Conservation (phyloP, 2,888 invertebrate species). For the Idaea aversata region DNA sequence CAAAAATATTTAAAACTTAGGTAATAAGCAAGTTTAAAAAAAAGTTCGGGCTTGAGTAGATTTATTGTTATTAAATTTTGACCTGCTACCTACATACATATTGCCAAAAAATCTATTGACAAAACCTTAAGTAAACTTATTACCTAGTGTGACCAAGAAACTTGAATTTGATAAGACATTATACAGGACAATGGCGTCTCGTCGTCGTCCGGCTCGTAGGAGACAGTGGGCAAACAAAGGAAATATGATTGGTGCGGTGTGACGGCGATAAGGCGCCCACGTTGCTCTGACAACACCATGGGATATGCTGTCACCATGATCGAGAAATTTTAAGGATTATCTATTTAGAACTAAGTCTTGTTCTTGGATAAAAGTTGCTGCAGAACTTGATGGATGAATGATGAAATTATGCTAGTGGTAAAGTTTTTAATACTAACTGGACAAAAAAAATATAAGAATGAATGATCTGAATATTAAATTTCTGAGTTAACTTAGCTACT, state of each 20-base stretch:
- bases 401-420: no score
- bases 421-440: no score
- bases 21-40: no score
- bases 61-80: not conserved
- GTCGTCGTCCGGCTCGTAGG: slow-evolving; percentile 49
- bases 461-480: no score
- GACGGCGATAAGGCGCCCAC: slow-evolving; percentile 47
- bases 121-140: not conserved
- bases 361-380: no score
- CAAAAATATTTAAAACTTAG: no score
- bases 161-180: not conserved
- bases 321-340: not conserved
- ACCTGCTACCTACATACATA: no score
- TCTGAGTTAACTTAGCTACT: no score
- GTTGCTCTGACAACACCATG: slow-evolving; percentile 25
- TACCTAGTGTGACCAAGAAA: not conserved
- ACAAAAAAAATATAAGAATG: no score
- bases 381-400: no score
- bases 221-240: slow-evolving; percentile 65
- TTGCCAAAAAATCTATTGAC: not conserved
- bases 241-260: slow-evolving; percentile 63
- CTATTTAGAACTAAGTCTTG: not conserved
- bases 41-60: no score
- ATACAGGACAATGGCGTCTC: slow-evolving; percentile 44
- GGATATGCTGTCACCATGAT: slow-evolving; percentile 9